A percentile compares a stretch with the other conserved stretches of the same genome.
Evolutionary conservation across 2,888 invertebrate genomes (phyloP).

Genomic region (Cephus pulcher): DNA sequence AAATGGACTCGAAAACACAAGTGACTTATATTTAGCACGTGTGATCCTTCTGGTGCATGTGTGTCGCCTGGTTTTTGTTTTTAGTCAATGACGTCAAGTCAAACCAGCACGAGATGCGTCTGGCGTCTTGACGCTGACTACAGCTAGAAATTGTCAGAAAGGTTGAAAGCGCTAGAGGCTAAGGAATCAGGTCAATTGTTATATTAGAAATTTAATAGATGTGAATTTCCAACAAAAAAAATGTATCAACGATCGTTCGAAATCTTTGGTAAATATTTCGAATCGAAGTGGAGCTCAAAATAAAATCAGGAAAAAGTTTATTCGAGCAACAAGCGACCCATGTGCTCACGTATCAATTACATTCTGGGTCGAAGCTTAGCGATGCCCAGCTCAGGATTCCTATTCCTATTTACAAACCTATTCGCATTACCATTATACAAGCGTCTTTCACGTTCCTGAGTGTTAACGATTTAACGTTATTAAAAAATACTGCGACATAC

Average conservation of each 20-base stretch:
- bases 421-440: neutral
- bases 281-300: neutral
- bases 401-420: neutral
- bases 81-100: constrained; percentile 2
- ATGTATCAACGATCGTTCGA: too few relatives aligned
- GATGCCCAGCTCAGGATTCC: neutral
- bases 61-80: neutral
- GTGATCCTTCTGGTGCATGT: constrained; percentile 3
- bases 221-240: too few relatives aligned
- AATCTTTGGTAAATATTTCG: neutral
- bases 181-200: neutral
- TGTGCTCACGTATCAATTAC: neutral
- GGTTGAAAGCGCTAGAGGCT: neutral
- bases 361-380: neutral
- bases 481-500: constrained; percentile 13
- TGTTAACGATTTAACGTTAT: neutral
- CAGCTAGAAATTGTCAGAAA: neutral
- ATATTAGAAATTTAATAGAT: neutral
- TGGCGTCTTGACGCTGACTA: neutral
- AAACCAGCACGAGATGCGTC: constrained; percentile 1
- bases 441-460: neutral
- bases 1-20: neutral
- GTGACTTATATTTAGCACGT: constrained; percentile 6
- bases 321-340: neutral
- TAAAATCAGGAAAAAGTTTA: neutral